Evolutionary conservation across 2,888 invertebrate species (phyloP), one percentile per base, ranked within the genome.

Genomic region (Ptychoptera albimana): DNA sequence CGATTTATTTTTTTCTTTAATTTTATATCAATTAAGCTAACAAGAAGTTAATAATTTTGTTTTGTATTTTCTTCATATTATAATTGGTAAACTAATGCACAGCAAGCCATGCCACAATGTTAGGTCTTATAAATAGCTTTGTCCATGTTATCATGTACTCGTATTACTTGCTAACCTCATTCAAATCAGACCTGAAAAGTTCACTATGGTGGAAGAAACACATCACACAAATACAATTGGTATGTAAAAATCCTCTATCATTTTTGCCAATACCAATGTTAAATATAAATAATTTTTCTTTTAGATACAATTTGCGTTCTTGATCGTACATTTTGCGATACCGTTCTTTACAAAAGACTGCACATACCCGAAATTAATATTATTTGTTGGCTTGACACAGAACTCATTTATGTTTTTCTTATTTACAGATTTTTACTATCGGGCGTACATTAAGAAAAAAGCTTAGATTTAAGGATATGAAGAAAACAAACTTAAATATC

Each of bases 201-300:
- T 77, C 78, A 43, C 60, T 81, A 1, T 83, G 83, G 82, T 83
- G 87, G 81, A 91, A 91, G 59, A 83, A 82, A 50, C 73, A 84
- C 55, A 79, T 92, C 48, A 91, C 91, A 0, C 82, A 82, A 56
- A 57, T 89, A 52, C 91, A 92, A 66, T 73, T 91, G 59, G 75
- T 77, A 0, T 7, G 23, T 23, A 3, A n/a, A n/a, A n/a, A n/a
- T n/a, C n/a, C n/a, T n/a, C n/a, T n/a, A n/a, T n/a, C n/a, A n/a
- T n/a, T n/a, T n/a, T n/a, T n/a, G n/a, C n/a, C n/a, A n/a, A n/a
- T 23, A 7, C 3, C 23, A 23, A 23, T 23, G 23, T 23, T 23
- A 5, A 5, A 23, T 23, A 23, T 23, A 23, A 23, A 23, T 23
- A 11, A n/a, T 32, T 8, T n/a, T 32, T n/a, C 4, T 32, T 32